Base-by-base conservation (phyloP, 2,888 invertebrate genomes). In the Tenthredo livida region DNA sequence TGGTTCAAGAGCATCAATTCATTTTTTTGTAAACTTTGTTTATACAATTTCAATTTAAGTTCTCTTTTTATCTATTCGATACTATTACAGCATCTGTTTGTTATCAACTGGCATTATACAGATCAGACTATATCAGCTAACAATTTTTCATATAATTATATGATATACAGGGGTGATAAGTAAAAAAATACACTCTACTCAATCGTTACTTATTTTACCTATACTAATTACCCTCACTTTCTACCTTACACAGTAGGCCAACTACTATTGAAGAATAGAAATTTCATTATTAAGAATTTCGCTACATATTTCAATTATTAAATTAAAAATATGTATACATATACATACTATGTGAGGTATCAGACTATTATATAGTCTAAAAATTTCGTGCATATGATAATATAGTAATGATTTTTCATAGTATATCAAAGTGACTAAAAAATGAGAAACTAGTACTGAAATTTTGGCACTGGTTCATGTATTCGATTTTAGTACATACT, bases 131-230 rank as follows among this genome's bases (percentile, higher is more conserved):
- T 73, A 73, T 43, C 1, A 47, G 75, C 25, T 4, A 25, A 75
- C 21, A 75, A 75, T 75, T 75, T 78, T 37, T 5, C 33, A 58
- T 17, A 21, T 21, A 54, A 43, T 47, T 47, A 50, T 54, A 77
- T 25, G 37, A 80, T 21, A 61, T 40, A 80, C 37, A 80, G 25
- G 5, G 40, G 33, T 61, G 21, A 58, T 37, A 21, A 37, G 78
- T 80, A 80, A 58, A 80, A 80, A 80, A 80, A 80, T 80, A 80
- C 78, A 80, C 78, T 80, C 21, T 80, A 61, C 10, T 61, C 58
- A 21, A 80, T 37, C 78, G 21, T 37, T 21, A 58, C n/a, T 21
- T 17, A 10, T n/a, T 1, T 50, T n/a, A 29, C n/a, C 9, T 77
- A 9, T 77, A 37, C 33, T 29, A 54, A 29, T 17, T 77, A 77